Evolutionary conservation across 2,888 invertebrate species (phyloP).

Genomic region (Conops quadrifasciatus): DNA sequence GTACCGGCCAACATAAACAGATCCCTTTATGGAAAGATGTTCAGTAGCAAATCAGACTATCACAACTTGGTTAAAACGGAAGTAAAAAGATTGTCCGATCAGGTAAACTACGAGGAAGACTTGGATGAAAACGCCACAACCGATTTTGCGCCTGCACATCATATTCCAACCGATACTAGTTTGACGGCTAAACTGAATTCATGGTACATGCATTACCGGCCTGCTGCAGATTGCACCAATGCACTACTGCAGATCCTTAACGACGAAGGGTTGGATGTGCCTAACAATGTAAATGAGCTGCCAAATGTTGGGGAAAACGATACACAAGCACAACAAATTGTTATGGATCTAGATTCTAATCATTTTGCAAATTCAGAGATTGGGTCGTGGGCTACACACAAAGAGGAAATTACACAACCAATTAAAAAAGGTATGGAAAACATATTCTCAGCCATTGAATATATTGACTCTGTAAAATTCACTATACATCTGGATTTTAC

Average conservation of each 20-base stretch:
- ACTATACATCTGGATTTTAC: background rate
- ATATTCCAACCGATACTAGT: background rate
- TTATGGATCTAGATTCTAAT: background rate
- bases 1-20: background rate
- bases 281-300: conserved; percentile 7
- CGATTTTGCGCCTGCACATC: background rate
- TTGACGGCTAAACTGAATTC: conserved; percentile 15
- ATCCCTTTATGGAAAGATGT: conserved; percentile 2
- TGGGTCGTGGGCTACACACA: background rate
- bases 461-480: no score
- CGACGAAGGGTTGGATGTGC: conserved; percentile 27
- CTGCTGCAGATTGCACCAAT: background rate
- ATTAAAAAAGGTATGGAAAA: conserved; percentile 20
- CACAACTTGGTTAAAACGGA: conserved; percentile 10
- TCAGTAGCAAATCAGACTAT: conserved; percentile 2
- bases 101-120: background rate
- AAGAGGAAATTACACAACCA: background rate
- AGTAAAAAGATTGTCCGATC: conserved; percentile 21
- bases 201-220: conserved; percentile 19
- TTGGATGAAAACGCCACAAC: background rate
- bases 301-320: background rate
- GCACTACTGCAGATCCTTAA: conserved; percentile 25
- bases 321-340: background rate
- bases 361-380: conserved; percentile 1
- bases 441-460: no score